Evolutionary conservation across 2,113 vertebrate species (phyloP), one percentile per base, ranked within the genome.

Genomic region (Accipiter virgatus): DNA sequence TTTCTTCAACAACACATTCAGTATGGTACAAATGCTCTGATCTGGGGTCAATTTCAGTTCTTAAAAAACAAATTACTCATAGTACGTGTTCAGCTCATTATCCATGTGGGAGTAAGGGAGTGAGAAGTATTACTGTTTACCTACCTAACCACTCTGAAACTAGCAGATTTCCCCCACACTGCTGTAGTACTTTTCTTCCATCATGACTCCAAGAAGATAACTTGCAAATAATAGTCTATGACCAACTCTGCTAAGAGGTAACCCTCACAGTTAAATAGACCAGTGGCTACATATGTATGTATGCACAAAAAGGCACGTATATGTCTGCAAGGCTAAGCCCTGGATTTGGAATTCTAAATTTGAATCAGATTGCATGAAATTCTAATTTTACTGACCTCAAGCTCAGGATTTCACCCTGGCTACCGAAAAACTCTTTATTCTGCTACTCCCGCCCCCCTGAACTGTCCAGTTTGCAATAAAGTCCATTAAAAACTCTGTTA

Each of bases 11-110:
- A 91, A 15, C 3, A 1, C 65, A 47, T 36, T 32, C 47, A 62
- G 27, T n/a, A 31, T 31, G 62, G 65, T 67, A 56, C 66, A 84
- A 52, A 81, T 84, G 89, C 83, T 91, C 81, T 67, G 42, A 83
- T 84, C 52, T 47, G 65, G 86, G 96, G 91, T 96, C 89, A 79
- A 68, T 67, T 85, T 52, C 56, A 59, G 34, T 87, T 95, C 93
- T 91, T 94, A 72, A 94, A 91, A 96, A 94, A 59, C 81, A 94
- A 96, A 94, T 96, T 94, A 96, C 87, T 94, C 94, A 96, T 2
- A 52, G 65, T 61, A 94, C 25, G 9, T 86, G 81, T 62, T 87
- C 89, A 90, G 78, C 89, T 92, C 67, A 90, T 92, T 92, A 96
- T 47, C 92, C 67, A 52, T 8, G 94, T 93, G 81, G 89, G 93